Evolutionary conservation across 2,113 vertebrate genomes (phyloP).

Genomic region (Shinisaurus crocodilurus): DNA sequence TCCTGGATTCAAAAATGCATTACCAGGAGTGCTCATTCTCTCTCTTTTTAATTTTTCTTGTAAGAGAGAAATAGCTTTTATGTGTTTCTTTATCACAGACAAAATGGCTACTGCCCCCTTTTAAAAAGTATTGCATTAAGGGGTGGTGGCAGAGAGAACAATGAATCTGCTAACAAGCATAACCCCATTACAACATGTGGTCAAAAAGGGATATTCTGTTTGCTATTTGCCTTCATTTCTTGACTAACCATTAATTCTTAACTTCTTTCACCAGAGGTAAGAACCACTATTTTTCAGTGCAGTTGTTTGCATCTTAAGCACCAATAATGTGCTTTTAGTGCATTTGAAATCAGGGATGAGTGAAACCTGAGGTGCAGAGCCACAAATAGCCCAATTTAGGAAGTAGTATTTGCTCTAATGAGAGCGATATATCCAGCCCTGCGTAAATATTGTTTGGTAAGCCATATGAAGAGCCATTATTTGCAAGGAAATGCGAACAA

Average conservation of each 20-base stretch:
- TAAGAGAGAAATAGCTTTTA: slow-evolving; percentile 80
- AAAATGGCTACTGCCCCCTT: slow-evolving; percentile 78
- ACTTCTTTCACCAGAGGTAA: slow-evolving; percentile 73
- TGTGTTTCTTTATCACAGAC: slow-evolving; percentile 81
- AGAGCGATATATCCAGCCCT: slow-evolving; percentile 70
- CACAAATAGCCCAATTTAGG: slow-evolving; percentile 77
- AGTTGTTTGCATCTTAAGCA: slow-evolving; percentile 80
- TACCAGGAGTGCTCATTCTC: slow-evolving; percentile 75
- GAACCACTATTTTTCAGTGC: slow-evolving; percentile 75
- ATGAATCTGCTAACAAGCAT: slow-evolving; percentile 76
- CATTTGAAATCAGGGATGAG: slow-evolving; percentile 75
- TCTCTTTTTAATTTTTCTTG: slow-evolving; percentile 27
- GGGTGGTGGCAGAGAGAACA: slow-evolving; percentile 71
- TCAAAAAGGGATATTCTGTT: slow-evolving; percentile 72
- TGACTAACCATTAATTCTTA: slow-evolving; percentile 72
- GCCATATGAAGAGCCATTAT: slow-evolving; percentile 35
- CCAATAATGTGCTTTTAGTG: slow-evolving; percentile 80
- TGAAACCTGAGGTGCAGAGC: slow-evolving; percentile 73
- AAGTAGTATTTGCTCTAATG: slow-evolving; percentile 73
- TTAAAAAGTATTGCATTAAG: slow-evolving; percentile 79
- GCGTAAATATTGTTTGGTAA: slow-evolving; percentile 69
- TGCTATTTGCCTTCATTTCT: slow-evolving; percentile 65
- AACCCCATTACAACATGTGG: slow-evolving; percentile 64
- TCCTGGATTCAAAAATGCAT: slow-evolving; percentile 82
- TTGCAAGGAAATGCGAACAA: slow-evolving; percentile 64